These are phyloP conservation scores for Drosophila macrospina DNA, from an alignment of 2,888 invertebrate genomes.

Conservation along the genomic window DNA sequence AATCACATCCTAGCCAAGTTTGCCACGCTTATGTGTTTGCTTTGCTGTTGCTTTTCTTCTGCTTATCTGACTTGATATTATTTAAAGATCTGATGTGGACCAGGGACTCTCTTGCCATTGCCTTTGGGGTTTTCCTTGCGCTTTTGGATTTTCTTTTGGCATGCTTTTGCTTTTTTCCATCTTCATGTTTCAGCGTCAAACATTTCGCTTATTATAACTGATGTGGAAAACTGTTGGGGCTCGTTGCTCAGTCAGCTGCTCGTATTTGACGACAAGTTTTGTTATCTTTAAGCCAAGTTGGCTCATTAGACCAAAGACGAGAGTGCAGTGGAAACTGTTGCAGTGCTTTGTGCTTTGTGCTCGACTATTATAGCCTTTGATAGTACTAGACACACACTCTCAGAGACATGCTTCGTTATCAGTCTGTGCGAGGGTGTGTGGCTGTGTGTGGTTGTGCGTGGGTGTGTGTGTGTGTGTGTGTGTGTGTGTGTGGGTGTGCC, in stretches of 20 bases:
- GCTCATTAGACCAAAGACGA: conserved; percentile 40
- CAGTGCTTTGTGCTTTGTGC: conserved; percentile 41
- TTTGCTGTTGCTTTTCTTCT: too few relatives aligned
- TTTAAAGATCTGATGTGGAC: neutral
- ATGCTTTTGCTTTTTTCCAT: conserved; percentile 6
- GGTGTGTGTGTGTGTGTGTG: conserved; percentile 2
- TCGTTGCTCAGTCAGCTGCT: conserved; percentile 24
- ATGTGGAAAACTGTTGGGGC: conserved; percentile 34
- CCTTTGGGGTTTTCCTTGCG: neutral
- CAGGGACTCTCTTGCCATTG: neutral
- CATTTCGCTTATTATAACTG: conserved; percentile 35
- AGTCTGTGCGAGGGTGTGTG: neutral
- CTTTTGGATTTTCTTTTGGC: neutral
- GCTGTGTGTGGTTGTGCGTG: neutral
- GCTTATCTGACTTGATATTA: neutral
- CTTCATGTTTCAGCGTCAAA: conserved; percentile 27
- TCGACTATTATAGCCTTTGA: conserved; percentile 54
- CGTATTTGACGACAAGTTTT: conserved; percentile 34
- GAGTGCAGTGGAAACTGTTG: conserved; percentile 26
- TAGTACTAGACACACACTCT: conserved; percentile 17
- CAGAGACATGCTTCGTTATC: conserved; percentile 1
- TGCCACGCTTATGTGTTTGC: too few relatives aligned
- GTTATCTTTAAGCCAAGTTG: conserved; percentile 46
- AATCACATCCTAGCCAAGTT: too few relatives aligned
- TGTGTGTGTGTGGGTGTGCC: conserved; percentile 26